A percentile compares a stretch with the other conserved stretches of the same genome.
Evolutionary conservation across 1,140 invertebrate species (phyloP).

Genomic region (Papilio xuthus): DNA sequence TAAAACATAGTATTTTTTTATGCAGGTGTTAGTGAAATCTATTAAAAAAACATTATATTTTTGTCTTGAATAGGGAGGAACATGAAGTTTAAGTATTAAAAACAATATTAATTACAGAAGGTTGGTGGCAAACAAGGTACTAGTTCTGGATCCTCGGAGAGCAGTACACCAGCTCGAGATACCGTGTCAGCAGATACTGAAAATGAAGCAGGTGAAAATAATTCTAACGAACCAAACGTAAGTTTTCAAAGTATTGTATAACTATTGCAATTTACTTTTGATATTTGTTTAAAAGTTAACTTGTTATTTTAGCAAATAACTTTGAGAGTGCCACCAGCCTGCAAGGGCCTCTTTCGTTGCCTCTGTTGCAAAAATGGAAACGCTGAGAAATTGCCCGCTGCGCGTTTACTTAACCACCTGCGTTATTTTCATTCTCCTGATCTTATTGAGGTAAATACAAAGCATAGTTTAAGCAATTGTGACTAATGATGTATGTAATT

Average conservation of each 20-base stretch:
- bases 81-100: constrained; percentile 29
- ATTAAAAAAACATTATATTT: not conserved
- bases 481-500: not conserved
- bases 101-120: constrained; percentile 57
- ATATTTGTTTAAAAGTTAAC: not conserved
- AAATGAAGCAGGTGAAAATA: constrained; percentile 53
- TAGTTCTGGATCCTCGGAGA: constrained; percentile 56
- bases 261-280: too few relatives aligned
- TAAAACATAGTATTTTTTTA: too few relatives aligned
- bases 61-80: not conserved
- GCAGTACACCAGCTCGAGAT: constrained; percentile 55
- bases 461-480: not conserved
- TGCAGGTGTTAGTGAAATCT: too few relatives aligned
- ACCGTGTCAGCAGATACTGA: constrained; percentile 52
- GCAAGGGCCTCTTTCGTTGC: constrained; percentile 73
- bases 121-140: constrained; percentile 59
- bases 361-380: constrained; percentile 72
- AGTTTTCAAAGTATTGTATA: constrained; percentile 35
- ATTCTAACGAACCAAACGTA: constrained; percentile 52
- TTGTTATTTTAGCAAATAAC: constrained; percentile 40
- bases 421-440: constrained; percentile 74
- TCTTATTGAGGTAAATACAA: constrained; percentile 69
- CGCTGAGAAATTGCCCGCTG: constrained; percentile 61
- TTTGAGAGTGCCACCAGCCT: constrained; percentile 59
- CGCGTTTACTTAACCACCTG: constrained; percentile 73